Conservation (phyloP, 2,797 vertebrate genomes). For the Denticeps clupeoides region DNA sequence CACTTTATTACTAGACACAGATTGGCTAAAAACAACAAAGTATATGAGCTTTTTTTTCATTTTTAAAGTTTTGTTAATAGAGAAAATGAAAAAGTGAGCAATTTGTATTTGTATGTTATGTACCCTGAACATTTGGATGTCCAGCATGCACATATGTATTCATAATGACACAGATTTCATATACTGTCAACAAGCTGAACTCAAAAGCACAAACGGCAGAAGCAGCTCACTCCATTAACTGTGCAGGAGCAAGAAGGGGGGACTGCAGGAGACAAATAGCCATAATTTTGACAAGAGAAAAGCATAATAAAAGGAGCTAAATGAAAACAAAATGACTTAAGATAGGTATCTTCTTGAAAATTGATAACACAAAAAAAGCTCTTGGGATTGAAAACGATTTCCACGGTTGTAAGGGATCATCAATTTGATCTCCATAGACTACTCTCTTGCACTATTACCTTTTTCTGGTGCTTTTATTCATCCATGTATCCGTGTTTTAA, state of each 20-base stretch:
- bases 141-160: too few relatives aligned
- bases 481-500: conserved; percentile 37
- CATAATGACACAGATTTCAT: too few relatives aligned
- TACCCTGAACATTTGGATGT: too few relatives aligned
- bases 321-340: conserved; percentile 38
- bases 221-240: too few relatives aligned
- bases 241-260: too few relatives aligned
- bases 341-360: conserved; percentile 34
- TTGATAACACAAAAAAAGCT: conserved; percentile 39
- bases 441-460: conserved; percentile 36
- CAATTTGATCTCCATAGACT: conserved; percentile 37
- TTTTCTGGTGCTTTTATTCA: conserved; percentile 32
- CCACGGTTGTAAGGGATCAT: conserved; percentile 31
- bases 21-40: too few relatives aligned
- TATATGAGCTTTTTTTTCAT: too few relatives aligned
- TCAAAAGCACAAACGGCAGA: conserved; percentile 19
- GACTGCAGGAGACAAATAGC: conserved; percentile 25
- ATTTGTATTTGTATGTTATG: too few relatives aligned
- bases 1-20: too few relatives aligned
- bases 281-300: conserved; percentile 25
- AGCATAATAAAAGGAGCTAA: conserved; percentile 26
- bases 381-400: conserved; percentile 36
- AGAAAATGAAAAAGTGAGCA: too few relatives aligned
- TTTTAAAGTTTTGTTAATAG: too few relatives aligned
- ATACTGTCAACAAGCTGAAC: conserved; percentile 8